Evolutionary conservation across 2,113 vertebrate species (phyloP).

Genomic region (Oreamnos americanus): DNA sequence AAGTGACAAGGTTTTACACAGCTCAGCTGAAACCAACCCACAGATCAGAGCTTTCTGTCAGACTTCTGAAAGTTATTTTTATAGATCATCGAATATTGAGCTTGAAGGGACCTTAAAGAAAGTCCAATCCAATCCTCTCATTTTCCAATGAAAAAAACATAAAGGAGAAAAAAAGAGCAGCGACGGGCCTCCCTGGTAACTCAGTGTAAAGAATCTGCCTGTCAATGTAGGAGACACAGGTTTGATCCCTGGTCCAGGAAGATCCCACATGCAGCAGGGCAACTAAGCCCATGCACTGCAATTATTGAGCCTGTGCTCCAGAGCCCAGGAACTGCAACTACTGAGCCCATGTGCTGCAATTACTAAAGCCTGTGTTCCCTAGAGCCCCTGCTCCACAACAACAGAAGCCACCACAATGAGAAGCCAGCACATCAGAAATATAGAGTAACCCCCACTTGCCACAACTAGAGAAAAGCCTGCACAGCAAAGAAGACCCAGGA

Average conservation of each 20-base stretch:
- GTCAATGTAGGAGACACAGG: neutral
- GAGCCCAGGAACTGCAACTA: neutral
- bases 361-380: neutral
- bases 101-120: neutral
- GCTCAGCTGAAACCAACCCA: neutral
- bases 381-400: neutral
- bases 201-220: neutral
- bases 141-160: neutral
- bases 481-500: neutral
- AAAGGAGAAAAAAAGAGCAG: neutral
- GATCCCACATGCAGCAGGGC: neutral
- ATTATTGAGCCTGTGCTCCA: neutral
- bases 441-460: neutral
- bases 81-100: neutral
- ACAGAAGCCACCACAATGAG: neutral
- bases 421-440: neutral
- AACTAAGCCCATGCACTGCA: neutral
- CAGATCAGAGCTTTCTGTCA: neutral
- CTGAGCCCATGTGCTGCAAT: neutral
- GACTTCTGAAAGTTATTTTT: constrained; percentile 41
- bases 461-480: neutral
- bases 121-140: neutral
- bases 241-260: neutral
- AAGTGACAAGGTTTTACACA: neutral
- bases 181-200: neutral